phyloP scores from a whole-genome alignment of 2,888 invertebrate genomes.

The Hypena proboscidalis region DNA sequence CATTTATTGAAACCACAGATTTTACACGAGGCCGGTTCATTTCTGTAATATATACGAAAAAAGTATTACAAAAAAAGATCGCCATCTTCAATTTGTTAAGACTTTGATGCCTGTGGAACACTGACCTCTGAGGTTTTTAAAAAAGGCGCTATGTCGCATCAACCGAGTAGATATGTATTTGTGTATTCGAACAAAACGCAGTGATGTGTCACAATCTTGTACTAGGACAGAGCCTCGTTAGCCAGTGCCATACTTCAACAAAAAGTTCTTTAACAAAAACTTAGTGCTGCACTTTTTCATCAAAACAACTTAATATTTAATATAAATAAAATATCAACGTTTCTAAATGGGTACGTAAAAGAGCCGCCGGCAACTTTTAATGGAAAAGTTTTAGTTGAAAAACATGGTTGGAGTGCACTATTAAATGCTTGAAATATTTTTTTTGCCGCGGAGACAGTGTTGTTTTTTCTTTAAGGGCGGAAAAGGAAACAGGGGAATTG shows the following conservation, averaged over 20 bases:
- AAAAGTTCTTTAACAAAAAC: constrained; percentile 9
- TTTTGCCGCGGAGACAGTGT: constrained; percentile 22
- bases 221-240: constrained; percentile 2
- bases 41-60: too few relatives aligned
- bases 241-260: neutral
- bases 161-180: too few relatives aligned
- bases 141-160: too few relatives aligned
- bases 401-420: constrained; percentile 61
- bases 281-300: constrained; percentile 8
- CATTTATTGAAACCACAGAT: too few relatives aligned
- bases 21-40: too few relatives aligned
- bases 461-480: constrained; percentile 21
- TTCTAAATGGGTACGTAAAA: constrained; percentile 38
- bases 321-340: constrained; percentile 25
- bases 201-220: too few relatives aligned
- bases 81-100: too few relatives aligned
- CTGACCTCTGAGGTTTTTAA: too few relatives aligned
- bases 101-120: too few relatives aligned
- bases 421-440: constrained; percentile 59
- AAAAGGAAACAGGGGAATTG: constrained; percentile 4
- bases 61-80: too few relatives aligned
- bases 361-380: constrained; percentile 58
- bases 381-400: constrained; percentile 71
- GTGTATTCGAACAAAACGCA: too few relatives aligned
- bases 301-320: constrained; percentile 14